Base-by-base conservation (phyloP, 92 coral and sea anemone genomes). In the Palythoa grandiflora region DNA sequence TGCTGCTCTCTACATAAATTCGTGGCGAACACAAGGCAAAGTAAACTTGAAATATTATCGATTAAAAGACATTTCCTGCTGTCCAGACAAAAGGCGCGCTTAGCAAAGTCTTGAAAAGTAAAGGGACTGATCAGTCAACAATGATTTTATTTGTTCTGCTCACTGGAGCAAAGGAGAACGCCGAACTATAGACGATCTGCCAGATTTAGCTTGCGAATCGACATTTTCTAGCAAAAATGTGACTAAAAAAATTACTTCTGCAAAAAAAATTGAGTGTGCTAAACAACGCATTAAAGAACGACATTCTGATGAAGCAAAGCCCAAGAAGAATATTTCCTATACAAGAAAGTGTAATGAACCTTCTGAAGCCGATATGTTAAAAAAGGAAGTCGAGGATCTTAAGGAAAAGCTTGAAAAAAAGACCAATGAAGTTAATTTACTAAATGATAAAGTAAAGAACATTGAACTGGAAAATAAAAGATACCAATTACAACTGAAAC, bases 141-240 rank as follows among this genome's bases (percentile, higher is more conserved):
- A 75, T 37, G 93, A 90, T 81, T 80, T 80, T 76, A 90, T 90
- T 52, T 90, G 90, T 37, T 90, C 93, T 17, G 90, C 88, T 39
- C 93, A 86, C 84, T 90, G 93, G 90, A 90, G 88, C 59, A 53
- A 87, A 71, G 93, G 90, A 48, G 83, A 81, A 87, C 76, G 90
- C 28, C 28, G 52, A 38, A 71, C 73, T 70, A 10, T 89, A 20
- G 75, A 81, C 73, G 90, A 87, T 48, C 90, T 83, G 38, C 90
- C 93, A 61, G 93, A 90, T 75, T 87, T 80, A 74, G 70, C 93
- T 38, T 87, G 93, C 50, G 11, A 40, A 17, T 54, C 84, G 47
- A 37, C 53, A 35, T 91, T 79, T 81, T 38, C 72, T 17, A 78
- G 87, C 38, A 83, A 71, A 77, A 83, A 91, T 20, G 68, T 84